Conservation (phyloP, 2,888 invertebrate species). For the Ecdyonurus torrentis region DNA sequence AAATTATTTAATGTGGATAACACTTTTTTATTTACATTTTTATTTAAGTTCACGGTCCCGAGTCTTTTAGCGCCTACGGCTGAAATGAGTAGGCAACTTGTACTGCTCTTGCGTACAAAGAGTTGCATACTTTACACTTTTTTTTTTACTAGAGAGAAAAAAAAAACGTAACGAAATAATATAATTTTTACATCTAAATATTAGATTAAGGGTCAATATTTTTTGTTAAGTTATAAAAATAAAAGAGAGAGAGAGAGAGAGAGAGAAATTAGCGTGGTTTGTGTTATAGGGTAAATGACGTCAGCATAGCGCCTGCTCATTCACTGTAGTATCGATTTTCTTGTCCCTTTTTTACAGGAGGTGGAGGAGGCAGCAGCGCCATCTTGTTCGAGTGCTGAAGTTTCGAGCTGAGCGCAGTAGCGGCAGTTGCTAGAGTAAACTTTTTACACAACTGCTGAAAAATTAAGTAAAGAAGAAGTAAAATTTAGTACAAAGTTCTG, state of each 20-base stretch:
- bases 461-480: not conserved
- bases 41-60: too few species aligned
- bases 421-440: not conserved
- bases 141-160: too few species aligned
- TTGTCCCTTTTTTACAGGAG: not conserved
- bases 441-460: too few species aligned
- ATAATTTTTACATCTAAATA: too few species aligned
- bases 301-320: conserved; percentile 1
- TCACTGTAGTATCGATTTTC: not conserved
- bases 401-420: not conserved
- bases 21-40: too few species aligned
- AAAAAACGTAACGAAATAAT: too few species aligned
- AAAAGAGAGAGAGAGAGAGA: not conserved
- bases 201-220: not conserved
- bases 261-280: not conserved
- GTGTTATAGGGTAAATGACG: not conserved
- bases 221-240: not conserved
- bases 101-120: not conserved
- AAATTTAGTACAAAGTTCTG: not conserved
- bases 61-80: not conserved
- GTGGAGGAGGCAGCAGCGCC: too few species aligned
- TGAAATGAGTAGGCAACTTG: not conserved
- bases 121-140: not conserved
- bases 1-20: too few species aligned
- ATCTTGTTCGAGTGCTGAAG: not conserved